phyloP scores from a whole-genome alignment of 2,113 vertebrate genomes.

The Columba livia region DNA sequence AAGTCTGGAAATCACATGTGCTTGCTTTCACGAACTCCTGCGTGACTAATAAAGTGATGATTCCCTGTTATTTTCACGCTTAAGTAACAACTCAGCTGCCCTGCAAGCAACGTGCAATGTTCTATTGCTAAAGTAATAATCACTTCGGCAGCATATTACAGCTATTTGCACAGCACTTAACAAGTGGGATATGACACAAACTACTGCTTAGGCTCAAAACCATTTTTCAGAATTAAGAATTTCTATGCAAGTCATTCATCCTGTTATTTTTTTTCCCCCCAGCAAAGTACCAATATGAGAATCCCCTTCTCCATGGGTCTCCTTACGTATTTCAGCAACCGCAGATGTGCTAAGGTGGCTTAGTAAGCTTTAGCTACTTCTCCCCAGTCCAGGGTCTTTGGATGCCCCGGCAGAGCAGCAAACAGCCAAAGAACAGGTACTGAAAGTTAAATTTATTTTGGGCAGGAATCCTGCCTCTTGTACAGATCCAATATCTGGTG shows the following conservation, averaged over 20 bases:
- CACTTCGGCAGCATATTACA: not conserved
- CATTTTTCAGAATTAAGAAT: not conserved
- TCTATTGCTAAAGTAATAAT: not conserved
- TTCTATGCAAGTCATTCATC: not conserved
- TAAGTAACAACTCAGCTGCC: not conserved
- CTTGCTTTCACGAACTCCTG: not conserved
- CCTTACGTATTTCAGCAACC: not conserved
- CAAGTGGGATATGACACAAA: not conserved
- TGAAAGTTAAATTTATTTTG: not conserved
- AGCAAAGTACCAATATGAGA: not conserved
- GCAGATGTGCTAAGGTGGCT: not conserved
- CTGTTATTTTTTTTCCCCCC: not conserved
- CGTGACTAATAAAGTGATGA: not conserved
- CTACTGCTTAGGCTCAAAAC: not conserved
- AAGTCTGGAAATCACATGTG: not conserved
- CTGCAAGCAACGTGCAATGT: not conserved
- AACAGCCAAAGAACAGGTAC: rapidly evolving
- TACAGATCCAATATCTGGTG: rapidly evolving
- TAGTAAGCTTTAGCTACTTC: not conserved
- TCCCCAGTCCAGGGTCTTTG: not conserved
- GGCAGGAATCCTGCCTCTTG: not conserved
- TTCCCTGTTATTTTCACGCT: not conserved
- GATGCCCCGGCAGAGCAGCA: not conserved
- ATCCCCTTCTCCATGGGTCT: not conserved
- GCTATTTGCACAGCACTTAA: not conserved